Conservation (phyloP, 2,797 vertebrate species). For the Melanotaenia nigrans region DNA sequence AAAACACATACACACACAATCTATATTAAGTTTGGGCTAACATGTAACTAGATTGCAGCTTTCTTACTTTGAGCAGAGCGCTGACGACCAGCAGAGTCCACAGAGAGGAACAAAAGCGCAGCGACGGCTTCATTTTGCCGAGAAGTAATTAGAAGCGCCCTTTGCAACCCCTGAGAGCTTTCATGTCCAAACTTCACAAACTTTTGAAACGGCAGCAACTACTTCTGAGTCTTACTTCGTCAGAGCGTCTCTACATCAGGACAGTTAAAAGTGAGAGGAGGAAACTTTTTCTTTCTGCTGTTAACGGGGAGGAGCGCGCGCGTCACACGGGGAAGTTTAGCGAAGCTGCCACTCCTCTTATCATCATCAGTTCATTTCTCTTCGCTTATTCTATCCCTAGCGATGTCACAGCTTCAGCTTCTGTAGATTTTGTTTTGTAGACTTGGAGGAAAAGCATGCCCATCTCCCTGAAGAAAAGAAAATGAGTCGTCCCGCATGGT, state of each 20-base stretch:
- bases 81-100: constrained; percentile 54
- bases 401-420: background rate
- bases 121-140: constrained; percentile 63
- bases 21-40: background rate
- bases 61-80: constrained; percentile 62
- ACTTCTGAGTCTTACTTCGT: background rate
- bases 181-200: constrained; percentile 54
- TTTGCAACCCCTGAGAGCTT: constrained; percentile 17
- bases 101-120: constrained; percentile 34
- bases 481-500: constrained; percentile 62
- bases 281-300: constrained; percentile 30
- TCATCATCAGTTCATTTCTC: constrained; percentile 12
- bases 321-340: constrained; percentile 64
- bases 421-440: background rate
- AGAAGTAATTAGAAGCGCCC: background rate
- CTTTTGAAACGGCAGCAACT: background rate
- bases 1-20: rapidly evolving
- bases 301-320: constrained; percentile 58
- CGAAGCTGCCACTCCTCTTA: constrained; percentile 58
- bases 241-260: constrained; percentile 14
- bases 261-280: constrained; percentile 15
- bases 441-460: background rate
- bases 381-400: background rate
- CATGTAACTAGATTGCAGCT: background rate
- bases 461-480: constrained; percentile 7